These are phyloP conservation scores for Antrozous pallidus DNA, from an alignment of 2,797 vertebrate genomes.

Conservation along the genomic window DNA sequence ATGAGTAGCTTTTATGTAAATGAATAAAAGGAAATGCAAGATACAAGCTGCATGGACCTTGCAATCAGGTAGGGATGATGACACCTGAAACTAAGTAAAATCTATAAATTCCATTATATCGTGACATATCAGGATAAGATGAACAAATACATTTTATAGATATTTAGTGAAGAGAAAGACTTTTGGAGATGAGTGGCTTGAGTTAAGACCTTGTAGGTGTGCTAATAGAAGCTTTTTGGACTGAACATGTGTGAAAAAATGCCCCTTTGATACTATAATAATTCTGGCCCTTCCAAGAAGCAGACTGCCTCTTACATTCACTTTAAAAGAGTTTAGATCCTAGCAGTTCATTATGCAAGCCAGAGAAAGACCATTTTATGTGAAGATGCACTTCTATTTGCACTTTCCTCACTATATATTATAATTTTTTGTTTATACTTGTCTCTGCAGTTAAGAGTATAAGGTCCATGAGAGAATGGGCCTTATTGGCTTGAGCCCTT, in stretches of 20 bases:
- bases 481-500: not conserved
- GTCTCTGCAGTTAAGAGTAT: constrained; percentile 21
- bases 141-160: not conserved
- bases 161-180: not conserved
- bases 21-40: not conserved
- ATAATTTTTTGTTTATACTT: not conserved
- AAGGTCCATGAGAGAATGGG: not conserved
- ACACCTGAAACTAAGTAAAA: constrained; percentile 1
- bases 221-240: not conserved
- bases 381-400: not conserved
- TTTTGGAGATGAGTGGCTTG: constrained; percentile 16
- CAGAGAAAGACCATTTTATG: not conserved
- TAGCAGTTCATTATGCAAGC: not conserved
- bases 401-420: not conserved
- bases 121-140: not conserved
- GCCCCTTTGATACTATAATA: not conserved
- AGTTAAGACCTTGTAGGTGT: not conserved
- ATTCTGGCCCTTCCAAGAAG: constrained; percentile 19
- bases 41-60: not conserved
- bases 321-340: constrained; percentile 33
- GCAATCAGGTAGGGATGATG: not conserved
- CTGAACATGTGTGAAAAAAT: not conserved
- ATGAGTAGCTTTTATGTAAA: not conserved
- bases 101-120: not conserved
- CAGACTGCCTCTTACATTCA: constrained; percentile 9